Evolutionary conservation across 2,113 vertebrate genomes (phyloP), one percentile per base, ranked within the genome.

Genomic region (Greenwoodochromis staneri): DNA sequence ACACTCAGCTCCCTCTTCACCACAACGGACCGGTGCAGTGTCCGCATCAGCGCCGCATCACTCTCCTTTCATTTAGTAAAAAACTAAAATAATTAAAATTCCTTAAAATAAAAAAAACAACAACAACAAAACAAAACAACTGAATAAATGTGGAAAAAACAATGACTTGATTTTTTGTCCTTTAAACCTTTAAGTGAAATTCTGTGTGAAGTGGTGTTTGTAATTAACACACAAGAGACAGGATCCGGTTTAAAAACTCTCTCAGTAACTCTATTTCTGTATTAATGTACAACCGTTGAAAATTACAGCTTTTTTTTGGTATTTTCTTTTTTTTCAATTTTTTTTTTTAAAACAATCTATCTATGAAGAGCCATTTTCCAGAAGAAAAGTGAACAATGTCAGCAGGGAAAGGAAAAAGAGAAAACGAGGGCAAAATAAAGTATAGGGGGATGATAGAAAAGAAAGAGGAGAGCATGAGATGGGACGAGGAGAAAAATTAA

Each of bases 281-380:
- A 97, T 97, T 97, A 97, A 97, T 97, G 96, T 97, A 97, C 96
- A 97, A 97, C 96, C 93, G 89, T 96, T 96, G 95, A 97, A 97
- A 97, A 97, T 97, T 96, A 97, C 96, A 97, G 94, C 91, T 90
- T 94, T 95, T 95, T 94, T 93, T 91, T 89, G 84, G 31, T 69
- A 82, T 73, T 82, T 17, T 85, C 82, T 80, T 88, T 84, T 84
- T 78, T 78, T 78, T 13, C 27, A 8, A 13, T 85, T 87, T 89
- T 90, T 55, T 42, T 90, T 95, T 92, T 93, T 94, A 83, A 88
- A 95, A 95, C 66, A 88, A 95, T 95, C 95, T 95, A 96, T 93
- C 95, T 94, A 96, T 96, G 94, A 96, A 97, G 96, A 96, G 95
- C 95, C 95, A 96, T 96, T 93, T 94, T 92, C 90, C 94, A 95